Percentiles rank a stretch among this genome's conserved stretches.
Evolutionary conservation across 2,888 invertebrate genomes (phyloP).

Genomic region (Dynastes maya): DNA sequence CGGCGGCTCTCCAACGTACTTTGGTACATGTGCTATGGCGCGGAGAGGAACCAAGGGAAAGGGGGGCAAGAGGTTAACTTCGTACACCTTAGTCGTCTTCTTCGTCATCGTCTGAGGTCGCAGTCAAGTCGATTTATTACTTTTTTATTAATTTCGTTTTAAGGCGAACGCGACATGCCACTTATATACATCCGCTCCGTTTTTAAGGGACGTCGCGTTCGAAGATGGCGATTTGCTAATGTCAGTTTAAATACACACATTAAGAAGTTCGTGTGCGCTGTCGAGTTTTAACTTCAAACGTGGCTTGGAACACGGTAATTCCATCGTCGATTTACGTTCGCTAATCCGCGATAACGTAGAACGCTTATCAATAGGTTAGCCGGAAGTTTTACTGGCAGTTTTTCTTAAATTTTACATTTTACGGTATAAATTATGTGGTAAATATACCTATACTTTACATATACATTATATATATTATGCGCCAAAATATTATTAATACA

Average conservation of each 20-base stretch:
- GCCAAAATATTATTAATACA: too few species aligned
- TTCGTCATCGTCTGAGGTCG: not conserved
- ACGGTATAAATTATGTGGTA: too few species aligned
- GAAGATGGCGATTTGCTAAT: not conserved
- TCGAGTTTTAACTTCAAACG: too few species aligned
- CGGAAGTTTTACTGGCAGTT: too few species aligned
- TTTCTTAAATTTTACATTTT: too few species aligned
- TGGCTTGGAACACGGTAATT: too few species aligned
- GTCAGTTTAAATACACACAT: slow-evolving; percentile 1
- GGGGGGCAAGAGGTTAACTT: not conserved
- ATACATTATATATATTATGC: too few species aligned
- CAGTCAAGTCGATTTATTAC: slow-evolving; percentile 15
- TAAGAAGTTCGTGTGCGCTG: not conserved
- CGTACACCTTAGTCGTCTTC: slow-evolving; percentile 1
- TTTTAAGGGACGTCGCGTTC: not conserved
- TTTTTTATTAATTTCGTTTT: slow-evolving; percentile 28
- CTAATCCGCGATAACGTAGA: too few species aligned
- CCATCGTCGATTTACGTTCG: too few species aligned
- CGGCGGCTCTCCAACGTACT: not conserved
- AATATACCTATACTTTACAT: too few species aligned
- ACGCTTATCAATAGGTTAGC: too few species aligned
- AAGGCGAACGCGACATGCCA: slow-evolving; percentile 1
- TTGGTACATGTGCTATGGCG: not conserved
- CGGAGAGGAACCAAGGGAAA: not conserved
- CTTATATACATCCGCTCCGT: not conserved